Base-by-base conservation (phyloP, 1,140 invertebrate genomes). In the Brachionus plicatilis region DNA sequence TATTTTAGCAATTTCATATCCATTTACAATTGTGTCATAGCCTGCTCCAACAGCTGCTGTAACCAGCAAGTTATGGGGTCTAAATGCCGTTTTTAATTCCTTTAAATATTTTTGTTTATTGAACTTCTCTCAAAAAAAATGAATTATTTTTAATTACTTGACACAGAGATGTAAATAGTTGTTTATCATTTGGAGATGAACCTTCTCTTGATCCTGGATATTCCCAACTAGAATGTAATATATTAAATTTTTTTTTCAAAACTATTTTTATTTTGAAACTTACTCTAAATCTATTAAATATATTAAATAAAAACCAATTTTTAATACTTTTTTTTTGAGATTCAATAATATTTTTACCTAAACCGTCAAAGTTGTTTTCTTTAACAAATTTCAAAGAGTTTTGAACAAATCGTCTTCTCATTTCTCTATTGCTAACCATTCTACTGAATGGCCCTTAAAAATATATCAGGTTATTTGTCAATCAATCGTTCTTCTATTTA, bases 201-300 rank as follows among this genome's bases (percentile, higher is more conserved):
- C 66, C 85, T 84, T 83, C 82, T 83, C 83, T 66, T 53, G 33
- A 66, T 9, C 47, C 68, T 12, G 85, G 88, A 90, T 95, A 95
- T 89, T 95, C 93, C 94, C 94, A 95, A 29, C 93, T 37, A 0
- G 89, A 87, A 70, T 93, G 93, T 0, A 95, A 90, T 87, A 97
- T 95, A 27, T 97, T 91, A 53, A 37, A 7, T 37, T 20, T 43
- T 70, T 70, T 1, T 1, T 47, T 1, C 0, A 7, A 5, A 37
- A 4, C 0, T 37, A 37, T 37, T 37, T 37, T 37, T 37, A 37
- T 47, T 75, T 75, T 27, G n/a, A 47, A 76, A 76, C 27, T 76
- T 76, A 76, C 72, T 93, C 93, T 0, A 95, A 90, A 87, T 84
- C 66, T 56, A 0, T 43, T 17, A 9, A 29, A 33, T 11, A 68